Base-by-base conservation (phyloP, 2,888 invertebrate species). In the Oxyteleia sp. region DNA sequence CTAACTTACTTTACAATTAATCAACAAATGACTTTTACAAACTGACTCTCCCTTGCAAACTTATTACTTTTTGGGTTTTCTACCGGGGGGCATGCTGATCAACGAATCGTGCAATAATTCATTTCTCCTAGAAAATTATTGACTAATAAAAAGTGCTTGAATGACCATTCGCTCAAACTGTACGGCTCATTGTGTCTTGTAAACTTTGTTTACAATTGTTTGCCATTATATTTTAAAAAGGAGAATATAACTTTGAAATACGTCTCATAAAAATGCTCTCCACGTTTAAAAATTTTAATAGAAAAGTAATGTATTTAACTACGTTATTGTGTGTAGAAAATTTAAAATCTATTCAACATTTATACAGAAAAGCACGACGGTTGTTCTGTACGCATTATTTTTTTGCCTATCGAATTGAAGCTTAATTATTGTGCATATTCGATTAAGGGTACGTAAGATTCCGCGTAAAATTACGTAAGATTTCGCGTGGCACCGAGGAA, bases 1-100 rank as follows among this genome's bases (percentile, higher is more conserved):
- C 41, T 55, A 53, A 23, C 61, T 61, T 51, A 41, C 4, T 49
- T 72, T 72, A 61, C 61, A 72, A 61, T 61, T 61, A 61, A 72
- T 41, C 38, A 61, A 72, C 51, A 61, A 72, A 61, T 49, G 5
- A 61, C 61, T 72, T 72, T 7, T 71, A 59, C 57, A 74, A 74
- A 59, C 18, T 5, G 20, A 47, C 38, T 59, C 32, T 47, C 13
- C 18, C 26, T 15, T 26, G 45, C 23, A 38, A 71, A 47, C 38
- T 20, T 18, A n/a, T 15, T 45, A 26, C 23, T 41, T 38, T 13
- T 47, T 18, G 13, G 18, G 18, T 18, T 8, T n/a, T 43, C 38
- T 63, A 63, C 20, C 18, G 29, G 15, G 16, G 32, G 16, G 16
- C 61, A 71, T 57, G 47, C 47, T 63, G 32, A 53, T 51, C 13